phyloP scores from a whole-genome alignment of 2,888 invertebrate genomes.

The Agrilus mali region DNA sequence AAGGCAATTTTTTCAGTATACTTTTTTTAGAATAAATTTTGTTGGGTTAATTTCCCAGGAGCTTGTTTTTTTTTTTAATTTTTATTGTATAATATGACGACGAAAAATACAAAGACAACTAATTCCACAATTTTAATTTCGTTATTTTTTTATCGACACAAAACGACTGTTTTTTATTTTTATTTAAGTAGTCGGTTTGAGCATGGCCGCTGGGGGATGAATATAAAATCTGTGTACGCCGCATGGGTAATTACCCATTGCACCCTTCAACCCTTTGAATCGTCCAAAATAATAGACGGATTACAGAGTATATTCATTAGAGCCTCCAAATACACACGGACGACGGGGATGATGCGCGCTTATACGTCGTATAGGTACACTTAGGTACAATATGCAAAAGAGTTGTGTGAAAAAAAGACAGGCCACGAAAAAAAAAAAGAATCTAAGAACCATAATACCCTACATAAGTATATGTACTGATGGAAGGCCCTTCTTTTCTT shows the following conservation, averaged over 20 bases:
- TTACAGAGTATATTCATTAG: slow-evolving; percentile 26
- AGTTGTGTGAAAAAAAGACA: slow-evolving; percentile 17
- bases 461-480: no score
- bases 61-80: no score
- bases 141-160: not conserved
- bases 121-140: no score
- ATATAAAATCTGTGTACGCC: slow-evolving; percentile 2
- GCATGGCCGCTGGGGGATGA: slow-evolving; percentile 5
- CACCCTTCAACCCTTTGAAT: slow-evolving; percentile 13
- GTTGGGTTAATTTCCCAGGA: no score
- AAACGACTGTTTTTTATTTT: not conserved
- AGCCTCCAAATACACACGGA: slow-evolving; percentile 18
- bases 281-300: slow-evolving; percentile 26
- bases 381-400: slow-evolving; percentile 14
- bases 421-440: slow-evolving; percentile 8
- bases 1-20: no score
- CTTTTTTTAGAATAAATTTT: no score
- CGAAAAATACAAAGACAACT: no score
- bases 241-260: slow-evolving; percentile 19
- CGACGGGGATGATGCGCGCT: slow-evolving; percentile 12
- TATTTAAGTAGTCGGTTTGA: not conserved
- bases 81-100: no score
- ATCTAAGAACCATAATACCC: not conserved
- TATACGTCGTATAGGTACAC: no score
- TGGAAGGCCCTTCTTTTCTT: slow-evolving; percentile 1